Base-by-base conservation (phyloP, 2,113 vertebrate genomes). In the Entelurus aequoreus region DNA sequence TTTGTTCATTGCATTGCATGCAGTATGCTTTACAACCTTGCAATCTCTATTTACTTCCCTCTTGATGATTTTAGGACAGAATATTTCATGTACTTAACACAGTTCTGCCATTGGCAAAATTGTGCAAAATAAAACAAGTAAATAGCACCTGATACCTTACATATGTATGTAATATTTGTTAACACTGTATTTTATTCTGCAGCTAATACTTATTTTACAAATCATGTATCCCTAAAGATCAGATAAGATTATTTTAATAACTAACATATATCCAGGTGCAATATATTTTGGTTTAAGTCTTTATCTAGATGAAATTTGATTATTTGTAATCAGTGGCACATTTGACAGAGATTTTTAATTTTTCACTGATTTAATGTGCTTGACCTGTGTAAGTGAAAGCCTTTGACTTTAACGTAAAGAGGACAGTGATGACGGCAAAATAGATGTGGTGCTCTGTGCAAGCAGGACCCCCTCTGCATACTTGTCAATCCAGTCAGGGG, bases 401-500 rank as follows among this genome's bases (percentile, higher is more conserved):
- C 58, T 79, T 60, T 71, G 66, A 69, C 61, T 76, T 72, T 55
- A 65, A 37, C 12, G 19, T 0, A 3, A 61, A 55, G 37, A 61
- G 56, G 62, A 66, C 36, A 60, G 57, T 9, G 19, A 61, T 21
- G 50, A 64, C 62, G 48, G 63, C 49, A 65, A 62, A 82, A 83
- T 78, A 74, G 66, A 71, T 66, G 62, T 71, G 13, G 10, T 69
- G 36, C 35, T 65, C 64, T 77, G 77, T 77, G 68, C 65, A 48
- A 61, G 48, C 47, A 49, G 35, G 14, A 50, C 47, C 19, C 60
- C 60, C 48, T n/a, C 48, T 49, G 8, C 8, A 15, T 50, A 76
- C 64, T 71, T 84, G 81, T 82, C 86, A 85, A 80, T 87, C 86
- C 80, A 70, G 73, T 12, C 73, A 68, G 76, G 76, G 73, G 82